Evolutionary conservation across 2,797 vertebrate genomes (phyloP), one percentile per base, ranked within the genome.

Genomic region (Sibirionetta formosa): DNA sequence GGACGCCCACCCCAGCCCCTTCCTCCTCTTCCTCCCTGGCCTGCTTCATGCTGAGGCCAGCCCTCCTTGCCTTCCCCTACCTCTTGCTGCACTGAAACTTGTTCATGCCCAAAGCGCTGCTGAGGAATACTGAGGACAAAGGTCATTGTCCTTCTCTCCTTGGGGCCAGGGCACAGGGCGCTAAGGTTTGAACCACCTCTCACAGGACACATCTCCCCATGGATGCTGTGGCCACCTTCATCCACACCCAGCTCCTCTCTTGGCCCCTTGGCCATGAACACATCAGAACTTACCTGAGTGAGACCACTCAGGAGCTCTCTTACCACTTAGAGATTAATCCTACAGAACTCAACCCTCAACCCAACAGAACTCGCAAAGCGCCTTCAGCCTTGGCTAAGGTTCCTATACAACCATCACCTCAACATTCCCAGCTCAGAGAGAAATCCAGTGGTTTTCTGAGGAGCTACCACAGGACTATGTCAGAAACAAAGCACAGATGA

Each of bases 231-330:
- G 70, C 58, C 70, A 36, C 66, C 24, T 63, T 24, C 27, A 10
- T 6, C 9, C 3, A 2, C 20, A 71, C 2, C 35, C 69, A 60
- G 72, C 70, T 38, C 61, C 26, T 22, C 60, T 82, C 50, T 65
- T 69, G 3, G 1, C 18, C 38, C 38, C 44, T 48, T 33, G 15
- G 17, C 44, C 8, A 0, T 1, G 0, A 38, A 36, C 0, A 0
- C 27, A 16, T 12, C 64, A 82, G 57, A 71, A 18, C 19, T 6
- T 3, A 31, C 3, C 8, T 2, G 33, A 57, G 40, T 14, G 84
- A 40, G 17, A 48, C 18, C 66, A 20, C 26, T 36, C 19, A 63
- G 29, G 9, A 93, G 15, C 40, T 80, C 4, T 0, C 38, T 76
- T 17, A 17, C 3, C 36, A 13, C 8, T 2, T 33, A 4, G 18